Evolutionary conservation across 2,113 vertebrate species (phyloP), one percentile per base, ranked within the genome.

Genomic region (Peromyscus californicus): DNA sequence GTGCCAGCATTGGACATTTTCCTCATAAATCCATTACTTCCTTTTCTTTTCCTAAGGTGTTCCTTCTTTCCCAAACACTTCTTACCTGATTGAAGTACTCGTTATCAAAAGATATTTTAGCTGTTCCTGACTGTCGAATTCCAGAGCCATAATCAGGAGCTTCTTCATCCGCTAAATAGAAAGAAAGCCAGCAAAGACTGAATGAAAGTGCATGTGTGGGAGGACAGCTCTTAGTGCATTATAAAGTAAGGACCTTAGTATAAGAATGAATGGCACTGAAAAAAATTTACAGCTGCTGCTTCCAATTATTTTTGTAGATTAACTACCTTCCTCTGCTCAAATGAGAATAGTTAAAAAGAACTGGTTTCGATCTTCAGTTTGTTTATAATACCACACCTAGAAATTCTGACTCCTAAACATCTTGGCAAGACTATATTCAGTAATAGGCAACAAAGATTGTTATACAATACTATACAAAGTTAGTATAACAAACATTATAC

Each of bases 91-190:
- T 99, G 98, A 99, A 99, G 98, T 99, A 99, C 61, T 99, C 99
- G 21, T 99, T 99, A 97, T 99, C 99, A 90, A 99, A 99, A 39
- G 99, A 99, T 98, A 99, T 99, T 98, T 99, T 99, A 95, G 99
- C 99, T 0, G 99, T 99, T 96, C 99, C 99, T 9, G 99, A 99
- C 98, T 99, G 99, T 90, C 99, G 99, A 86, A 99, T 99, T 79
- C 99, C 99, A 87, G 99, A 99, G 45, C 99, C 99, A 92, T 99
- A 99, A 99, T 99, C 99, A 86, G 99, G 99, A 78, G 99, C 99
- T 98, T 99, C 99, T 97, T 99, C 99, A 72, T 99, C 99, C 96
- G 99, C 99, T 99, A 95, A 93, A 98, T 51, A 96, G 78, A 72
- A 31, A 74, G 76, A 65, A 86, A 84, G 26, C 4, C 29, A 48